Evolutionary conservation across 2,113 vertebrate species (phyloP).

Genomic region (Salvelinus alpinus): DNA sequence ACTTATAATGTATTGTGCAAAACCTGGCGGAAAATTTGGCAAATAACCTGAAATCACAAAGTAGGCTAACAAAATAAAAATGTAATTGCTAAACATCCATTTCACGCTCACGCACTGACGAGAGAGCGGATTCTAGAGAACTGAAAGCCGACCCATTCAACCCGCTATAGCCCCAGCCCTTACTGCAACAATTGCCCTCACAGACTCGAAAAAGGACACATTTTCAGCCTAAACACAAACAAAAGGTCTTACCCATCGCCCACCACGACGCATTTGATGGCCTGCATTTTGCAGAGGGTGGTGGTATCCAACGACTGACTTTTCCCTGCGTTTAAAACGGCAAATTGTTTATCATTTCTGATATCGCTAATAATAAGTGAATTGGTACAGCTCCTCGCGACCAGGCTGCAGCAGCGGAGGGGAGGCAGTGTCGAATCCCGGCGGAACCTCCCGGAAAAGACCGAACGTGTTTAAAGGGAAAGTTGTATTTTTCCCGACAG

Average conservation of each 20-base stretch:
- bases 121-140: neutral
- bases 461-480: conserved; percentile 44
- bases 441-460: conserved; percentile 34
- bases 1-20: neutral
- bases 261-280: conserved; percentile 71
- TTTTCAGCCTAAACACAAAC: conserved; percentile 4
- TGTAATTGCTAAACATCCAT: neutral
- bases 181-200: conserved; percentile 53
- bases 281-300: conserved; percentile 56
- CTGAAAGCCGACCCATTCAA: conserved; percentile 9
- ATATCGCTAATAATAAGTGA: conserved; percentile 20
- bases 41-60: neutral
- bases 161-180: conserved; percentile 32
- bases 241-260: conserved; percentile 63
- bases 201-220: conserved; percentile 9
- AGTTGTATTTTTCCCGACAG: neutral
- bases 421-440: conserved; percentile 15
- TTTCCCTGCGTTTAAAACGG: conserved; percentile 14
- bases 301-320: conserved; percentile 14
- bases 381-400: conserved; percentile 10
- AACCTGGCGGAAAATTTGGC: neutral
- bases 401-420: neutral
- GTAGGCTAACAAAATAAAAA: neutral
- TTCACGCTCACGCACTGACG: neutral
- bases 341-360: conserved; percentile 17